Base-by-base conservation (phyloP, 2,888 invertebrate genomes). In the Amorpha juglandis region DNA sequence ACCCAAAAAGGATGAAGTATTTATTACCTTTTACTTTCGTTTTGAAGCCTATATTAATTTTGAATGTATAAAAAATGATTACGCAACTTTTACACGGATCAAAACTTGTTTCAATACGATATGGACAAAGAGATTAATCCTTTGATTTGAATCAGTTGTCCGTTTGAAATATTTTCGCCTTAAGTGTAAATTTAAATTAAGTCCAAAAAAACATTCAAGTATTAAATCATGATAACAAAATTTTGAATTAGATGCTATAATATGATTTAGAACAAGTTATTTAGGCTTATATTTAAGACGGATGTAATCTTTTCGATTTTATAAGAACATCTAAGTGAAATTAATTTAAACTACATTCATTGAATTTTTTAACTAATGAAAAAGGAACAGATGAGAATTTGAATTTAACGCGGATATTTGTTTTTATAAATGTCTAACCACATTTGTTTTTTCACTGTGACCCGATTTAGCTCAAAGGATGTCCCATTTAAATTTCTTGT, bases 1-100 rank as follows among this genome's bases (percentile, higher is more conserved):
- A 16, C 16, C 38, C 42, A 58, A 42, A 11, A 42, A 3, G 12
- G 12, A 19, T 58, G 38, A 21, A 63, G 52, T 68, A 58, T 58
- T 42, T 68, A 58, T 58, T 42, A 58, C 58, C 58, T 42, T 19
- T 42, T 58, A 58, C 58, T 58, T 19, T 58, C 58, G 21, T 58
- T 38, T 42, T 58, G 19, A 42, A 42, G 35, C 35, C 42, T 58
- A 42, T 12, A 58, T 42, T 38, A 42, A 35, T 38, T 58, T 58
- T 16, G 38, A 38, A 19, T 38, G 58, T 58, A 42, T 58, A 42
- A 58, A 58, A 42, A 58, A 58, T 58, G 58, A 58, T 58, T 58
- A 14, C 42, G 58, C 58, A 38, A 58, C 38, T 58, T 58, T 58
- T 42, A 42, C 58, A 19, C 19, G 42, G 58, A 58, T 58, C 42